Evolutionary conservation across 2,888 invertebrate species (phyloP), one percentile per base, ranked within the genome.

Genomic region (Stenolophus ochropezus): DNA sequence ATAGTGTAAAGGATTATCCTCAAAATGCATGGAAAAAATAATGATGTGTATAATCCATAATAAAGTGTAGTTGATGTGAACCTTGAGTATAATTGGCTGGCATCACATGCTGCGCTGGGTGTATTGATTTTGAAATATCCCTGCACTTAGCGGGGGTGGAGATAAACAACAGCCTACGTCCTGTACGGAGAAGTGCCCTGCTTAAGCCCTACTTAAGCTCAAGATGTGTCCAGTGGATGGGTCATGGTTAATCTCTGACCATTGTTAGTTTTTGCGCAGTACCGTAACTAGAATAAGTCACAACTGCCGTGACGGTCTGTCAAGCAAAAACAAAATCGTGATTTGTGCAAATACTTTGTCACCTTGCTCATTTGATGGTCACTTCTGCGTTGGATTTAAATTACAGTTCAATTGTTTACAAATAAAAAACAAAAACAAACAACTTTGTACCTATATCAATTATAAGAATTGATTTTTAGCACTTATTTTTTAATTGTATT

Each of bases 181-280:
- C 20, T 58, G 21, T 58, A 3, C 20, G 21, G 14, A 65, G 21
- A 25, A 25, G 0, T 11, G 18, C 27, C 14, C 65, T 27, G 33
- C 18, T 33, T 61, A 25, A 25, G 25, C 25, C 61, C 25, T 33
- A 6, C 18, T 2, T 16, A 69, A 69, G 27, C 33, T 69, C 18
- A 23, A 25, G 21, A 61, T n/a, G 23, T 14, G 25, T 25, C n/a
- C 61, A 25, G 61, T 61, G 61, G 25, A 61, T 61, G 61, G 61
- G 69, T 69, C 69, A 69, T 47, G 69, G 69, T 16, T 69, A 69
- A 69, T 47, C 47, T n/a, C 18, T 42, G 20, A 11, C 27, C 73
- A 73, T 73, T 73, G 73, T 73, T 49, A 21, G 27, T 73, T 73
- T 73, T 73, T 73, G 73, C 49, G 73, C 73, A 73, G 47, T 49